phyloP scores from a whole-genome alignment of 2,113 vertebrate species.

The Pseudolaguvia tuberculata region DNA sequence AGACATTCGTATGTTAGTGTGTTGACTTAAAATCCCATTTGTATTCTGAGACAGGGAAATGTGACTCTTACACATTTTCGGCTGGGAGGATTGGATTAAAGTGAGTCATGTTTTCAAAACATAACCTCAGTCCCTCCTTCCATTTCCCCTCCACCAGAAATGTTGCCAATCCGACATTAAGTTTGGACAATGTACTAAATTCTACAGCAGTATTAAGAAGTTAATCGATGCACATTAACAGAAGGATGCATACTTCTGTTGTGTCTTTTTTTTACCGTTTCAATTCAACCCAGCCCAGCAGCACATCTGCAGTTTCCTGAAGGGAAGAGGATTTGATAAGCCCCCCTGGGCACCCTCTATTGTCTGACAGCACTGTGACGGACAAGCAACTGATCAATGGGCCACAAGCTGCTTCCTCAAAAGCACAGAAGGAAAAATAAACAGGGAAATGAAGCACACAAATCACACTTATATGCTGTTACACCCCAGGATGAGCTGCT shows the following conservation, averaged over 20 bases:
- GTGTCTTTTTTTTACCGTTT: background rate
- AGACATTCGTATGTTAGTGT: conserved; percentile 1
- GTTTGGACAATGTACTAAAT: background rate
- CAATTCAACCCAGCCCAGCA: background rate
- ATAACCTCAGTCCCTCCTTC: conserved; percentile 62
- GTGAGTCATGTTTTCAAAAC: conserved; percentile 59
- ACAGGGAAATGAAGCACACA: conserved; percentile 31
- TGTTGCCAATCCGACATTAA: conserved; percentile 22
- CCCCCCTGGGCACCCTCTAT: conserved; percentile 64
- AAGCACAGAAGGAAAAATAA: conserved; percentile 53
- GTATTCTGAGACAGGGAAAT: background rate
- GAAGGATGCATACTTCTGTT: conserved; percentile 4
- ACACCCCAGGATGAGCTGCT: conserved; percentile 8
- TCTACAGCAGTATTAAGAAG: background rate
- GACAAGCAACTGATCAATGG: conserved; percentile 61
- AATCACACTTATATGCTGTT: conserved; percentile 25
- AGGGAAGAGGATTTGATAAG: conserved; percentile 59
- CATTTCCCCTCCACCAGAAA: conserved; percentile 47
- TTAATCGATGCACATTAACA: conserved; percentile 7
- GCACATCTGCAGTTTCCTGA: conserved; percentile 66
- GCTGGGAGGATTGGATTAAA: conserved; percentile 28
- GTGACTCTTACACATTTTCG: conserved; percentile 30
- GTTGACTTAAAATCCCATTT: conserved; percentile 14
- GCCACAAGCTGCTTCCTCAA: conserved; percentile 70
- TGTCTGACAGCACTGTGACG: conserved; percentile 58